These are phyloP conservation scores for Telenomus remus DNA, from an alignment of 1,140 invertebrate species.

Conservation along the genomic window DNA sequence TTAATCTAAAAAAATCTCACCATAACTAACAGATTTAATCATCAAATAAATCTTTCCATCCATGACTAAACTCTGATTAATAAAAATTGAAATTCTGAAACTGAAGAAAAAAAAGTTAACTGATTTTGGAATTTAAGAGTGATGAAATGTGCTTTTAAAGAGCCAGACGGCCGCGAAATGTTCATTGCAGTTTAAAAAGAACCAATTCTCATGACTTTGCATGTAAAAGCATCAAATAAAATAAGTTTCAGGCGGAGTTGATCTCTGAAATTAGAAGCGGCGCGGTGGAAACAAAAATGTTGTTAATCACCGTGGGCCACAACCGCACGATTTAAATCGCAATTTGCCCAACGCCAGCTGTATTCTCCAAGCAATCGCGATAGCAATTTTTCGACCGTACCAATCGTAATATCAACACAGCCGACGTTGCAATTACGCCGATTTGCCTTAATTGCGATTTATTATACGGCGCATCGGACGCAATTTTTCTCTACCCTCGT, in stretches of 20 bases:
- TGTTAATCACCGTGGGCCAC: constrained; percentile 8
- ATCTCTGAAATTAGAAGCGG: constrained; percentile 1
- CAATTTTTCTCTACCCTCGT: neutral
- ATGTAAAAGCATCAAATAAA: constrained; percentile 2
- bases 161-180: too few relatives aligned
- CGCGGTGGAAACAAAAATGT: constrained; percentile 1
- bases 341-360: constrained; percentile 12
- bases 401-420: constrained; percentile 7
- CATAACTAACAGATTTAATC: too few relatives aligned
- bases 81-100: too few relatives aligned
- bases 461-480: constrained; percentile 1
- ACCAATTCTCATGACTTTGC: neutral
- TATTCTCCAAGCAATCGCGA: constrained; percentile 5
- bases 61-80: too few relatives aligned
- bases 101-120: too few relatives aligned
- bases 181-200: too few relatives aligned
- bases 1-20: too few relatives aligned
- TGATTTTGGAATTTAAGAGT: too few relatives aligned
- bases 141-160: too few relatives aligned
- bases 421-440: constrained; percentile 9
- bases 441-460: constrained; percentile 21
- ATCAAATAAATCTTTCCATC: too few relatives aligned
- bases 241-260: neutral
- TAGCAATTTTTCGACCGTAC: constrained; percentile 15
- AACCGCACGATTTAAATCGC: constrained; percentile 20